Conservation (phyloP, 37 sponge, comb jelly and placozoan genomes). For the Tethya wilhelma region DNA sequence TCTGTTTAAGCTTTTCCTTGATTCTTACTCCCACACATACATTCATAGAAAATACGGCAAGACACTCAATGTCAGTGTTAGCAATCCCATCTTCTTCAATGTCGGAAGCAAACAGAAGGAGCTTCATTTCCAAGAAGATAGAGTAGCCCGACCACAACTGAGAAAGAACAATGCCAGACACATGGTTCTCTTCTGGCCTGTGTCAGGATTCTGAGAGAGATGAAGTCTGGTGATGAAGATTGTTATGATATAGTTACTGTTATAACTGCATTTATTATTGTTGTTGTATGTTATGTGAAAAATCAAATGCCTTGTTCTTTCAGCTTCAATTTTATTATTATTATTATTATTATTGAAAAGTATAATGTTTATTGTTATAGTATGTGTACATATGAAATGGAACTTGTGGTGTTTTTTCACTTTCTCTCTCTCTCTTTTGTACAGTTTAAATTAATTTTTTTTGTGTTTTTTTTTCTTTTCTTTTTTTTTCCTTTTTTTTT, state of each 20-base stretch:
- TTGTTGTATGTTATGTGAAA: too few relatives aligned
- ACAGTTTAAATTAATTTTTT: background rate
- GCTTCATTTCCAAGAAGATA: slow-evolving; percentile 58
- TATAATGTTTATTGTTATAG: too few relatives aligned
- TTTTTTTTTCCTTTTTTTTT: background rate
- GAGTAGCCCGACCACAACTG: slow-evolving; percentile 46
- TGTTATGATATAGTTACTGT: too few relatives aligned
- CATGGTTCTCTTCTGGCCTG: slow-evolving; percentile 56
- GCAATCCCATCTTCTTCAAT: slow-evolving; percentile 36
- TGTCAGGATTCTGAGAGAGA: too few relatives aligned
- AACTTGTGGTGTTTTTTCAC: too few relatives aligned
- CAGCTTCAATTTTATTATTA: too few relatives aligned
- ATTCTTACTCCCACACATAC: too few relatives aligned
- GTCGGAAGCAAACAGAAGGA: slow-evolving; percentile 38
- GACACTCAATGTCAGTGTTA: slow-evolving; percentile 35
- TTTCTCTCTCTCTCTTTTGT: background rate
- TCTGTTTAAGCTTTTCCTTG: background rate
- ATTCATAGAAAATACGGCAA: slow-evolving; percentile 58
- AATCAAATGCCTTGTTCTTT: too few relatives aligned
- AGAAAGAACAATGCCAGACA: slow-evolving; percentile 45
- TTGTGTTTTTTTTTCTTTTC: background rate
- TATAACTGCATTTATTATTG: too few relatives aligned
- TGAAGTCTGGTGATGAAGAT: too few relatives aligned
- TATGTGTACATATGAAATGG: too few relatives aligned
- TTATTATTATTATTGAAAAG: too few relatives aligned